phyloP scores from a whole-genome alignment of 2,113 vertebrate genomes.

The Calidris pugnax region DNA sequence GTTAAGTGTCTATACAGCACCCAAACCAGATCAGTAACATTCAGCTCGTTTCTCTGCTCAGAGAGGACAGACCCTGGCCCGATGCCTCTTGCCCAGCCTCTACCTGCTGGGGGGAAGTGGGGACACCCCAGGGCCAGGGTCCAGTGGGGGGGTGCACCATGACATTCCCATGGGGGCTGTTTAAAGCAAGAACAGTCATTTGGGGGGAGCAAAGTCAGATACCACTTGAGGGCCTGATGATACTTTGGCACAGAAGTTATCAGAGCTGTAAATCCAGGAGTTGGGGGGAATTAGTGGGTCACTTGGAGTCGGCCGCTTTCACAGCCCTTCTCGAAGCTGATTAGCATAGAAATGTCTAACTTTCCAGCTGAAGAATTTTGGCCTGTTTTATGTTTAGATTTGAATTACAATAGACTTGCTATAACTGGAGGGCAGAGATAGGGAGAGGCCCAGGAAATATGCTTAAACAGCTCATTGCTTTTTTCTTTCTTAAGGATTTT shows the following conservation, averaged over 20 bases:
- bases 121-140: no score
- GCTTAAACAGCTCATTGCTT: not conserved
- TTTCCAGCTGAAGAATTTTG: slow-evolving; percentile 23
- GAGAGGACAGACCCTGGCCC: not conserved
- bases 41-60: not conserved
- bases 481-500: not conserved
- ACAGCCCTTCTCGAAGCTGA: not conserved
- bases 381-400: not conserved
- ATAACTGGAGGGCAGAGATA: slow-evolving; percentile 7
- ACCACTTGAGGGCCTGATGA: no score
- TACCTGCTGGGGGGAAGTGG: not conserved
- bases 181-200: not conserved
- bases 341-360: not conserved
- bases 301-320: not conserved
- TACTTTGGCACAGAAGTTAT: not conserved
- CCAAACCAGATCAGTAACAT: not conserved
- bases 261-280: not conserved
- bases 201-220: not conserved
- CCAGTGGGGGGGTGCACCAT: rapidly evolving
- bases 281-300: not conserved
- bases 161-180: rapidly evolving
- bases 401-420: slow-evolving; percentile 1
- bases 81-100: no score
- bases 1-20: not conserved
- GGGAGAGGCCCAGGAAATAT: not conserved